Evolutionary conservation across 2,797 vertebrate genomes (phyloP), one percentile per base, ranked within the genome.

Genomic region (Spondyliosoma cantharus): DNA sequence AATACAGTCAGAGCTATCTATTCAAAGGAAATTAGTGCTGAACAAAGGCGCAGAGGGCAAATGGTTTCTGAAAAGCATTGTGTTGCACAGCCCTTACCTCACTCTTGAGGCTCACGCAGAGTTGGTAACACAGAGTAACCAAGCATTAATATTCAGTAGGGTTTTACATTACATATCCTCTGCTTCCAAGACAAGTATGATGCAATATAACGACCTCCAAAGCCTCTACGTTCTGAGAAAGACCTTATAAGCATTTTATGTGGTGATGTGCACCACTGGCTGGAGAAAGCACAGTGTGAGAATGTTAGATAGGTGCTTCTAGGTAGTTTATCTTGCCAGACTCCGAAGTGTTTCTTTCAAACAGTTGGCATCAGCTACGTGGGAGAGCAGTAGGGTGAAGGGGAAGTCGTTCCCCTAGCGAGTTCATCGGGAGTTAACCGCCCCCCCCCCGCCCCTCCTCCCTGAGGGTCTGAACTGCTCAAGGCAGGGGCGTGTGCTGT

Each of bases 381-480:
- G 68, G 76, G 83, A 81, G 85, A 84, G 83, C 56, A 71, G 16
- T 62, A 19, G n/a, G 83, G 85, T 75, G 77, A 79, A 80, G 69
- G 80, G 84, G 74, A 89, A 90, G 73, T 74, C 70, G 62, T 72
- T 90, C 92, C 90, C 88, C 61, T 6, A 75, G 91, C 43, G 89
- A 90, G 91, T 93, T 94, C 83, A 93, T 78, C 29, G 49, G 27
- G 63, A 93, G 89, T 92, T 93, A 92, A 91, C 85, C 60, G 82
- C 74, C 83, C 67, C 80, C 46, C 66, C 76, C 62, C 80, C 46
- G 64, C 76, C 62, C 71, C 25, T 58, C 48, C 53, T 66, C 72
- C 81, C 81, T 13, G 24, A 71, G 81, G 80, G 68, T 65, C 69
- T 82, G 53, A 76, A 62, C 20, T 32, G 62, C 88, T 81, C 3